Conservation (phyloP, 2,888 invertebrate genomes). For the Salticus scenicus region DNA sequence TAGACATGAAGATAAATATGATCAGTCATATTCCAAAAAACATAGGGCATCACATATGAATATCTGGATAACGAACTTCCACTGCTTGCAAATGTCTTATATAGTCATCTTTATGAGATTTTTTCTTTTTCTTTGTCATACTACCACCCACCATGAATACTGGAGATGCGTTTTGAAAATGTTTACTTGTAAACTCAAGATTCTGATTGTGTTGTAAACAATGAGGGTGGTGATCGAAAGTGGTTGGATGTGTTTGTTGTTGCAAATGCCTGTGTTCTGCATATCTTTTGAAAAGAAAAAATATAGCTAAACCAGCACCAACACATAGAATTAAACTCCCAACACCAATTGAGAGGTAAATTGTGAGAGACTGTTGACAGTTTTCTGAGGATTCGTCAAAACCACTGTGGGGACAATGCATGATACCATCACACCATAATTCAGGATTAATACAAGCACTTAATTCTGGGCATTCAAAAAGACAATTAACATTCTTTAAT, state of each 20-base stretch:
- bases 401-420: conserved; percentile 85
- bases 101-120: conserved; percentile 59
- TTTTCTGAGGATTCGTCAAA: conserved; percentile 78
- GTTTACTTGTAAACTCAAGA: conserved; percentile 45
- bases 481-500: conserved; percentile 79
- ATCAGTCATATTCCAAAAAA: conserved; percentile 40
- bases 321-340: conserved; percentile 32
- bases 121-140: conserved; percentile 54
- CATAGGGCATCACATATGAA: conserved; percentile 58
- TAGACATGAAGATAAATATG: conserved; percentile 53
- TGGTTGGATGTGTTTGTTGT: conserved; percentile 55
- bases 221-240: conserved; percentile 39
- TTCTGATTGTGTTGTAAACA: conserved; percentile 61
- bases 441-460: conserved; percentile 87
- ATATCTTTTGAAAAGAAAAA: conserved; percentile 44
- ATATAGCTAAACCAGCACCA: conserved; percentile 26
- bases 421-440: conserved; percentile 87
- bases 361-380: conserved; percentile 76
- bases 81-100: conserved; percentile 60
- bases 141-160: conserved; percentile 58
- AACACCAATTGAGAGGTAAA: conserved; percentile 63
- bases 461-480: conserved; percentile 85
- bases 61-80: conserved; percentile 58
- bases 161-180: conserved; percentile 45
- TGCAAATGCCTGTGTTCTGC: conserved; percentile 30